These are phyloP conservation scores for Phlogophora meticulosa DNA, from an alignment of 2,888 invertebrate species.

Conservation along the genomic window DNA sequence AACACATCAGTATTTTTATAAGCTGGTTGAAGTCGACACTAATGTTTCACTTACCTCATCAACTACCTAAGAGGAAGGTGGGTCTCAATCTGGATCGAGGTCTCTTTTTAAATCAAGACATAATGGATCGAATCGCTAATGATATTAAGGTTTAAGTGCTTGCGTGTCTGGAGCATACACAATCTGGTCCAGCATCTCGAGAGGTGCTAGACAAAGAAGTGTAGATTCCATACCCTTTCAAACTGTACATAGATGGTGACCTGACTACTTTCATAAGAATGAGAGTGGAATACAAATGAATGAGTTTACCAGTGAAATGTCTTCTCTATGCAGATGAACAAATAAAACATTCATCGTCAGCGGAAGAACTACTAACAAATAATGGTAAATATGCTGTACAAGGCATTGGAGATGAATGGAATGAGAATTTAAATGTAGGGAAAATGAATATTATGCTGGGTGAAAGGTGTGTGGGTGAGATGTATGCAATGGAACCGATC, in stretches of 20 bases:
- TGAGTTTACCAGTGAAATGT: slow-evolving; percentile 56
- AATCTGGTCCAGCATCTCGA: not conserved
- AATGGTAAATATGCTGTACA: slow-evolving; percentile 55
- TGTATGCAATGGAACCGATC: not conserved
- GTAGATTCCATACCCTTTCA: not conserved
- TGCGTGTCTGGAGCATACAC: not conserved
- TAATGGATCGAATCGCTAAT: not conserved
- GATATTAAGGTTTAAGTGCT: not conserved
- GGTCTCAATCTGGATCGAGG: no score
- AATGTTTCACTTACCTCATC: no score
- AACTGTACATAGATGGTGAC: slow-evolving; percentile 33
- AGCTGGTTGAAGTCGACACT: not conserved
- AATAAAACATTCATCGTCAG: slow-evolving; percentile 58
- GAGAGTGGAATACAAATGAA: slow-evolving; percentile 55
- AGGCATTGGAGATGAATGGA: slow-evolving; percentile 46
- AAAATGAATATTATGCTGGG: not conserved
- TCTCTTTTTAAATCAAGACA: not conserved
- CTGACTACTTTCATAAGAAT: slow-evolving; percentile 52
- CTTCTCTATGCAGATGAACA: slow-evolving; percentile 58
- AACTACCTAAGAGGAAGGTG: no score
- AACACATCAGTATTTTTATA: not conserved
- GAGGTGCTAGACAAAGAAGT: slow-evolving; percentile 8
- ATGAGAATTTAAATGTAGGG: slow-evolving; percentile 29
- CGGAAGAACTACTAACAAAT: slow-evolving; percentile 52
- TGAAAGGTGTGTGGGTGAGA: not conserved